phyloP scores from a whole-genome alignment of 2,797 vertebrate genomes.

The Champsocephalus gunnari region DNA sequence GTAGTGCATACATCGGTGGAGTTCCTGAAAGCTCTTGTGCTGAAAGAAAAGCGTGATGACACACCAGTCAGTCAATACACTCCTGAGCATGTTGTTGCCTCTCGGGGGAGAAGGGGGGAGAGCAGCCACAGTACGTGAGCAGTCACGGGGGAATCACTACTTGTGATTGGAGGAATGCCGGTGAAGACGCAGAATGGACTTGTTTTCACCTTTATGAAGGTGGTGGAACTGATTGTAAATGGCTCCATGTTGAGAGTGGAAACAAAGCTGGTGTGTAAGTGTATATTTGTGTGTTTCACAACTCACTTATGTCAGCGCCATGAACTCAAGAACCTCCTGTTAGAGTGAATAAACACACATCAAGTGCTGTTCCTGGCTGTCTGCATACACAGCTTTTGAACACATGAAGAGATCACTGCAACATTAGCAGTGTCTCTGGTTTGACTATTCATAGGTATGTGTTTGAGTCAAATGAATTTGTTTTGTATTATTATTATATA shows the following conservation, averaged over 20 bases:
- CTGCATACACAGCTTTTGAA: neutral
- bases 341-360: neutral
- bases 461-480: too few relatives aligned
- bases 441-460: too few relatives aligned
- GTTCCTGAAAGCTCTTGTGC: constrained; percentile 97
- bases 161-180: constrained; percentile 25
- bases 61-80: constrained; percentile 53
- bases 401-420: too few relatives aligned
- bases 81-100: constrained; percentile 30
- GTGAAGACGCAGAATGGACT: constrained; percentile 4
- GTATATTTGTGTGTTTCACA: neutral
- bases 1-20: constrained; percentile 99
- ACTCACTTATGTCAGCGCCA: neutral
- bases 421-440: too few relatives aligned
- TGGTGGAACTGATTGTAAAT: neutral
- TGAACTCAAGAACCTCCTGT: neutral
- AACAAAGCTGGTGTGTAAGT: neutral
- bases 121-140: constrained; percentile 24
- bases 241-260: constrained; percentile 1
- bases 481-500: too few relatives aligned
- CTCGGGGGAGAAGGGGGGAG: constrained; percentile 30
- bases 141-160: constrained; percentile 28
- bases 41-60: constrained; percentile 73
- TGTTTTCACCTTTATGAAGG: constrained; percentile 23
- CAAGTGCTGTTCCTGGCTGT: neutral